phyloP scores from a whole-genome alignment of 2,113 vertebrate species.

The Podarcis muralis region DNA sequence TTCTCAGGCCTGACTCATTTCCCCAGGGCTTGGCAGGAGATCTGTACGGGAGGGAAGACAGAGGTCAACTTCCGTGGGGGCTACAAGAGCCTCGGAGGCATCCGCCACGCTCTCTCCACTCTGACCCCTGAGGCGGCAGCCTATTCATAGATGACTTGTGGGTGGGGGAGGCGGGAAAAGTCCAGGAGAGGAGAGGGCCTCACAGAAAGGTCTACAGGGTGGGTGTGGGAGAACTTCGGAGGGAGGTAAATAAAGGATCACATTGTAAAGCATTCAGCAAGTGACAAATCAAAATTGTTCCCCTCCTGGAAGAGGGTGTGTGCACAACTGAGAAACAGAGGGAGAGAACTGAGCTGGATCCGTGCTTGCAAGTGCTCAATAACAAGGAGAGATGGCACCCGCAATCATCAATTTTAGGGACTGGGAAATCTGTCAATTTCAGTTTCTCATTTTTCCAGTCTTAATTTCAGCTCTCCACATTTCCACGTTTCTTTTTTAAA shows the following conservation, averaged over 20 bases:
- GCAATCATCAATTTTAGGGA: not conserved
- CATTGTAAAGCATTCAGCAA: not conserved
- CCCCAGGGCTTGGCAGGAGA: not conserved
- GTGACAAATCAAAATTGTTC: not conserved
- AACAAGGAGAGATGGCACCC: not conserved
- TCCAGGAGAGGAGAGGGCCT: not conserved
- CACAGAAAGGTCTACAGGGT: not conserved
- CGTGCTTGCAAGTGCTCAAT: not conserved
- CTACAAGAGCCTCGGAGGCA: not conserved
- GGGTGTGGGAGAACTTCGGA: not conserved
- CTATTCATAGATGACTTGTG: not conserved
- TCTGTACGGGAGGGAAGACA: not conserved
- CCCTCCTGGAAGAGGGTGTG: no score
- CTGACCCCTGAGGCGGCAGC: not conserved
- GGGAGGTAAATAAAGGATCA: not conserved
- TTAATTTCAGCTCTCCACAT: no score
- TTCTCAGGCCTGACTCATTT: conserved; percentile 1
- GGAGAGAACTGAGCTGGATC: not conserved
- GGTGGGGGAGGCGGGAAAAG: not conserved
- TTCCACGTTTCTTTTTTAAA: no score
- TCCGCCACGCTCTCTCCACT: not conserved
- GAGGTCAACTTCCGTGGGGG: not conserved
- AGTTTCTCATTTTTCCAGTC: no score
- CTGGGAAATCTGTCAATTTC: no score
- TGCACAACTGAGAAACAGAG: not conserved